Evolutionary conservation across 64 coral and sea anemone genomes (phyloP), one percentile per base, ranked within the genome.

Genomic region (Hydrozoanthus tunicans): DNA sequence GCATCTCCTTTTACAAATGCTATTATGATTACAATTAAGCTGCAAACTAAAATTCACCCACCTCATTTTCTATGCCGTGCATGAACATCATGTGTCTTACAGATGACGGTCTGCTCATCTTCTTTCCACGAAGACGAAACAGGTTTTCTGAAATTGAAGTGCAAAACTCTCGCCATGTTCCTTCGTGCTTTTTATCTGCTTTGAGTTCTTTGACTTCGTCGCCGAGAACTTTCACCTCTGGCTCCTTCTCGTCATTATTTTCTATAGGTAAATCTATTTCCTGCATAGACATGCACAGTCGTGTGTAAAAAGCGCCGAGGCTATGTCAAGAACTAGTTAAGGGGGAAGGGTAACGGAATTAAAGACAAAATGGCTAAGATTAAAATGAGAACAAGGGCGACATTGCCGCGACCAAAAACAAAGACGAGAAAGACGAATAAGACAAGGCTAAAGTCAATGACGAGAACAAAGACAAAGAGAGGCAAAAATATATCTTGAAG

Each of bases 71-170:
- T 15, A 88, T 74, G 1, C 84, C 84, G 25, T 88, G 69, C 69
- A 88, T 88, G 17, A 88, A 88, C 84, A 88, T 88, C 55, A 88
- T 43, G 69, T 88, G 84, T 12, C 43, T 88, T 5, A 60, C 4
- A 8, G 68, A 0, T 0, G 70, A 4, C 3, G 84, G 84, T 8
- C 84, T 73, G 17, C 56, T 58, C 23, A 74, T 17, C 13, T 32
- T 75, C 56, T 58, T 88, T 6, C 84, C 84, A 10, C 84, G 84
- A 26, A 88, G 53, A 56, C 24, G 84, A 60, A 88, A 88, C 10
- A 88, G 70, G 14, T 5, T 88, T 70, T 88, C 84, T 1, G 84
- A 54, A 59, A 88, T 70, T 6, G 84, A 61, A 24, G 84, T 61
- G 74, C 69, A 88, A 4, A 88, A 88, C n/a, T 88, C 56, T 61